Conservation (phyloP, 2,113 vertebrate genomes). For the Gasterosteus nipponicus region DNA sequence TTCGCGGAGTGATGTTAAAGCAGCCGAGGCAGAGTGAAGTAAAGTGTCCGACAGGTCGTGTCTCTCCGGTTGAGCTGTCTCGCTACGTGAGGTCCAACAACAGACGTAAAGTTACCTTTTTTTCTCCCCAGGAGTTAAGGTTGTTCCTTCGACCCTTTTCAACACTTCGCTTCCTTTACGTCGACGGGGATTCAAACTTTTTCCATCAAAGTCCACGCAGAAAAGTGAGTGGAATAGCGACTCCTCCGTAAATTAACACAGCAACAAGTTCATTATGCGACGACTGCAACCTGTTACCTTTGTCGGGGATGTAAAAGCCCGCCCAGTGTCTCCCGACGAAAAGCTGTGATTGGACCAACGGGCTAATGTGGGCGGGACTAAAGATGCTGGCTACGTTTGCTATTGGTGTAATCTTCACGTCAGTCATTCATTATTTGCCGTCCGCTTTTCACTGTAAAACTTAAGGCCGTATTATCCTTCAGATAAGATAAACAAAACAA, state of each 20-base stretch:
- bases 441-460: not conserved
- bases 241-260: not conserved
- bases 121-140: slow-evolving; percentile 17
- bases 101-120: slow-evolving; percentile 63
- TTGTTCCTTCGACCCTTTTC: slow-evolving; percentile 16
- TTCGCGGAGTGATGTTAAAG: no score
- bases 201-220: slow-evolving; percentile 19
- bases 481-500: not conserved
- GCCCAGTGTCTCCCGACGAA: slow-evolving; percentile 50
- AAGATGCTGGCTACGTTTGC: not conserved
- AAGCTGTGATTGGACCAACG: slow-evolving; percentile 65
- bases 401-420: slow-evolving; percentile 50
- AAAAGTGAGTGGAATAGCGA: slow-evolving; percentile 14
- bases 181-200: not conserved
- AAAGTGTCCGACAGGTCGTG: slow-evolving; percentile 31
- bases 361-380: slow-evolving; percentile 39
- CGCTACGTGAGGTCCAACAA: slow-evolving; percentile 19
- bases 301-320: slow-evolving; percentile 65
- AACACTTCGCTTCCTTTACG: not conserved
- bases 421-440: slow-evolving; percentile 31
- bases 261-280: slow-evolving; percentile 62
- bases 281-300: slow-evolving; percentile 84
- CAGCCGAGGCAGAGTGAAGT: no score
- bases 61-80: slow-evolving; percentile 38
- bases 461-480: not conserved